Conservation (phyloP, 1,140 invertebrate species). For the Octopus bimaculoides region DNA sequence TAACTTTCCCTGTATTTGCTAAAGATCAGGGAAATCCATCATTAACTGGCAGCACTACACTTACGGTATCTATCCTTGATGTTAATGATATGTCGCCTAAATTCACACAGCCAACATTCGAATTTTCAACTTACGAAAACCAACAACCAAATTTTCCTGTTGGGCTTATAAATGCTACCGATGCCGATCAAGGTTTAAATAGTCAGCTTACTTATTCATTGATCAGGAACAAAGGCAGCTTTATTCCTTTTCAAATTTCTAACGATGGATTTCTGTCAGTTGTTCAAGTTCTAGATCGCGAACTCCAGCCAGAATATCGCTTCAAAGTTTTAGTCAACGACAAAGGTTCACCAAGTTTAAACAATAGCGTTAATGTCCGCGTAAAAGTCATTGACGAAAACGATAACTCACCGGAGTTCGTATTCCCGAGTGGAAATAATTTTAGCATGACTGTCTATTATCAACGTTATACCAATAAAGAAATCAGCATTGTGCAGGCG, state of each 20-base stretch:
- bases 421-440: too few relatives aligned
- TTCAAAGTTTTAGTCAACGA: constrained; percentile 81
- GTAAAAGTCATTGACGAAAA: constrained; percentile 86
- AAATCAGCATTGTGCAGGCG: constrained; percentile 52
- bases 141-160: constrained; percentile 71
- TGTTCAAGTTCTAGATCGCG: constrained; percentile 71
- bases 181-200: constrained; percentile 75
- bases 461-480: too few relatives aligned
- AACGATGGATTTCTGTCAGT: constrained; percentile 29
- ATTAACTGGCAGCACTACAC: constrained; percentile 32
- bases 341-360: constrained; percentile 71
- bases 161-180: constrained; percentile 78
- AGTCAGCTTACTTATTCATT: neutral
- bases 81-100: constrained; percentile 60
- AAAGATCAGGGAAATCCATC: constrained; percentile 65
- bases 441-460: too few relatives aligned
- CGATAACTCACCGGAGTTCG: constrained; percentile 81
- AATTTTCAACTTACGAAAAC: constrained; percentile 67
- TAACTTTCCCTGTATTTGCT: constrained; percentile 25
- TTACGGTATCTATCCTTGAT: constrained; percentile 65
- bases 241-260: too few relatives aligned
- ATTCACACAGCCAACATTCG: constrained; percentile 33
- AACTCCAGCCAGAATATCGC: constrained; percentile 69
- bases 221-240: too few relatives aligned
- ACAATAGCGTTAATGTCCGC: constrained; percentile 71